A percentile compares a stretch with the other conserved stretches of the same genome.
These are phyloP conservation scores for Ploceus nigricollis DNA, from an alignment of 2,113 vertebrate genomes.

Conservation along the genomic window DNA sequence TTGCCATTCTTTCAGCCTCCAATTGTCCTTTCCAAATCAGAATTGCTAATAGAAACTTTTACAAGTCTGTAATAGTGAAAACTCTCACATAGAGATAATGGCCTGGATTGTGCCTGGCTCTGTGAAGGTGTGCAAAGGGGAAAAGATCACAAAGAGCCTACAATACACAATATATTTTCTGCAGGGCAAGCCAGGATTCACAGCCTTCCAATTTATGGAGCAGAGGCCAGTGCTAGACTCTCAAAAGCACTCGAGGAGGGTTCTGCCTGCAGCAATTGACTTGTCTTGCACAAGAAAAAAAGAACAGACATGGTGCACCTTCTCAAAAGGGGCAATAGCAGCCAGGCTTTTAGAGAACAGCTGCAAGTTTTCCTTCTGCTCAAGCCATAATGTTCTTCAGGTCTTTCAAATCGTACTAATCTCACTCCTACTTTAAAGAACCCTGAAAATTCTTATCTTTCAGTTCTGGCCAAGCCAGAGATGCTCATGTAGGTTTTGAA, in stretches of 20 bases:
- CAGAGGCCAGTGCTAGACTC: not conserved
- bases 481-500: not conserved
- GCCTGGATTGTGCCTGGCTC: conserved; percentile 1
- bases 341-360: not conserved
- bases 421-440: not conserved
- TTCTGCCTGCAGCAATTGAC: not conserved
- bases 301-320: not conserved
- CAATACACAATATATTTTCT: not conserved
- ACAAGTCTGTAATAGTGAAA: conserved; percentile 11
- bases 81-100: conserved; percentile 2
- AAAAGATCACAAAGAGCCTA: not conserved
- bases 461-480: not conserved
- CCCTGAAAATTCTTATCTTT: not conserved
- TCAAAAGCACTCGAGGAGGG: not conserved
- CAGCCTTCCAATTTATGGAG: not conserved
- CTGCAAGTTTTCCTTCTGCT: not conserved
- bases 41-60: conserved; percentile 56
- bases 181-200: not conserved
- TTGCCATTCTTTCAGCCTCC: conserved; percentile 48
- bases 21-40: conserved; percentile 53
- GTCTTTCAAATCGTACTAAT: not conserved
- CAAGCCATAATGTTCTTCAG: not conserved
- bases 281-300: not conserved
- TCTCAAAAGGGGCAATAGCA: not conserved
- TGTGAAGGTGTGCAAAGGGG: not conserved